These are phyloP conservation scores for Entelurus aequoreus DNA, from an alignment of 2,113 vertebrate genomes.

Conservation along the genomic window DNA sequence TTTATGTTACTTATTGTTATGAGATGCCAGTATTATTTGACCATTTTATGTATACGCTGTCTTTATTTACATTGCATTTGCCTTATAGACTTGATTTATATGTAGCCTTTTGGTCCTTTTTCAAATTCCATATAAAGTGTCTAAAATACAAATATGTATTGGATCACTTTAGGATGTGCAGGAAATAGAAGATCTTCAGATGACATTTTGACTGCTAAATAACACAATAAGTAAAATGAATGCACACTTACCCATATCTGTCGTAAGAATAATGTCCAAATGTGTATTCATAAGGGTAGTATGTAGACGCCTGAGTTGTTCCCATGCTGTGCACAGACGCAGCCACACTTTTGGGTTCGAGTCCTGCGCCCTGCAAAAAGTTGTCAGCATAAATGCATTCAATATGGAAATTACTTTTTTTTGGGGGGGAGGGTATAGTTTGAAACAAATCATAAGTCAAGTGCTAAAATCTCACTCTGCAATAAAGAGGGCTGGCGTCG, in stretches of 20 bases:
- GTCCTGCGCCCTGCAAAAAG: constrained; percentile 73
- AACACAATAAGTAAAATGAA: not conserved
- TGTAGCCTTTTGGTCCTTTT: too few species aligned
- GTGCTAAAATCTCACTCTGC: constrained; percentile 74
- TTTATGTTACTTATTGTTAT: too few species aligned
- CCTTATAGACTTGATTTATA: too few species aligned
- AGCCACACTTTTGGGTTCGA: constrained; percentile 80
- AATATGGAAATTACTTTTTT: not conserved
- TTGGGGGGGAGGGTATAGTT: not conserved
- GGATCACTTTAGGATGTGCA: too few species aligned
- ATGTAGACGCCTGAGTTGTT: constrained; percentile 77
- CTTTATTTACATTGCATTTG: too few species aligned
- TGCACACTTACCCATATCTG: constrained; percentile 75
- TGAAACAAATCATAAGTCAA: not conserved
- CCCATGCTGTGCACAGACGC: constrained; percentile 74
- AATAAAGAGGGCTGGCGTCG: constrained; percentile 84
- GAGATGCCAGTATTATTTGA: too few species aligned
- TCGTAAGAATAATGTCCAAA: constrained; percentile 89
- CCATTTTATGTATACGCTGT: too few species aligned
- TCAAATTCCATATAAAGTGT: too few species aligned
- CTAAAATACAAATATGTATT: too few species aligned
- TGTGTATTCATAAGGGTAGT: constrained; percentile 86
- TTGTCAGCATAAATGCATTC: not conserved
- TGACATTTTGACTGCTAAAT: not conserved
- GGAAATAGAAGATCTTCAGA: too few species aligned